These are phyloP conservation scores for Delphinapterus leucas DNA, from an alignment of 2,113 vertebrate genomes.

Conservation along the genomic window DNA sequence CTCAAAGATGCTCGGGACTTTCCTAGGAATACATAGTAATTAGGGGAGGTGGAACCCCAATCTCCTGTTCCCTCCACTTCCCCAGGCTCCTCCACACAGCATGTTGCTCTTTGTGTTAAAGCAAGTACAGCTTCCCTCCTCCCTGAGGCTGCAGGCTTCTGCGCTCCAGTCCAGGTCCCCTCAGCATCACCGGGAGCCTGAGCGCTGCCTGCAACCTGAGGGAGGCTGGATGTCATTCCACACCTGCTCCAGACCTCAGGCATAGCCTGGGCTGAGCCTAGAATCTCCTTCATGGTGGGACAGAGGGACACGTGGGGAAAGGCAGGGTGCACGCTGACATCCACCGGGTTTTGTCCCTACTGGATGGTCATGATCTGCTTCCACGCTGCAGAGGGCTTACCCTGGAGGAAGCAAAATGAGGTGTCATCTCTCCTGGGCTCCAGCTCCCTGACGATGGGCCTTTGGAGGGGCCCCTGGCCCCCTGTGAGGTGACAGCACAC, in stretches of 20 bases:
- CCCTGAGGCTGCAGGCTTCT: background rate
- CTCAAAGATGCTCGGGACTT: background rate
- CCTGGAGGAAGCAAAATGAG: background rate
- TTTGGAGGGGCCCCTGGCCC: background rate
- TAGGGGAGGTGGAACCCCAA: background rate
- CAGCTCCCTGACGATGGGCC: background rate
- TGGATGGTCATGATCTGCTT: too few species aligned
- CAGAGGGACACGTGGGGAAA: background rate
- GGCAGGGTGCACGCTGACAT: background rate
- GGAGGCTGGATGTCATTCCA: background rate
- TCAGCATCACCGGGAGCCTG: background rate
- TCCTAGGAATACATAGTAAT: background rate
- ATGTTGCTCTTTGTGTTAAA: too few species aligned
- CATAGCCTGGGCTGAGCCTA: background rate
- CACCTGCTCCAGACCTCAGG: background rate
- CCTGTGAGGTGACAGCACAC: background rate
- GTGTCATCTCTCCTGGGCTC: background rate
- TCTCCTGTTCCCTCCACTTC: background rate
- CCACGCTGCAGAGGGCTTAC: background rate
- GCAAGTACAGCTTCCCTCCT: too few species aligned
- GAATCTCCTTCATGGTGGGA: background rate
- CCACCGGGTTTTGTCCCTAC: background rate
- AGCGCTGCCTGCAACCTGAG: background rate
- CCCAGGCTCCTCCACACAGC: background rate
- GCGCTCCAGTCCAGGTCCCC: background rate